Base-by-base conservation (phyloP, 2,888 invertebrate genomes). In the Periphyllus acericola region DNA sequence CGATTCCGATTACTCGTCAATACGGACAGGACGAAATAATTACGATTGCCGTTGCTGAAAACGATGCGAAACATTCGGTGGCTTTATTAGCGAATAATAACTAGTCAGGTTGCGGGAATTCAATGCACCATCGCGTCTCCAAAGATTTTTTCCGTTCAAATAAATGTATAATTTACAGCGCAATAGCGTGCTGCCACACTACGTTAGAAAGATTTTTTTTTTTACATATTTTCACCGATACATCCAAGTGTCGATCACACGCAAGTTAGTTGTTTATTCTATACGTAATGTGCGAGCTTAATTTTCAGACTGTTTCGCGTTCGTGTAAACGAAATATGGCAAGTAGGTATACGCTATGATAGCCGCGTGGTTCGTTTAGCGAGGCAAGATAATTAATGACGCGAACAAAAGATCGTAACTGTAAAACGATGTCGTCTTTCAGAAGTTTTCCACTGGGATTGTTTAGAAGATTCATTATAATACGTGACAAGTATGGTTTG, bases 331-430 rank as follows among this genome's bases (percentile, higher is more conserved):
- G 21, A 19, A 60, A 60, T 9, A 29, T n/a, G 68, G 68, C 68
- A 68, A n/a, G 21, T 60, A 46, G 5, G 46, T 46, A 46, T 11
- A 25, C 6, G 1, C 9, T 9, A 60, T 60, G 3, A 25, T 68
- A 71, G 52, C 25, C 82, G 71, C 52, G 36, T 11, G n/a, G 14
- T 25, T 32, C 32, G 82, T 82, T 8, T 34, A 72, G 52, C n/a
- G n/a, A n/a, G n/a, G n/a, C n/a, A n/a, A 52, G 25, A 8, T 52
- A 82, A 71, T 82, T 82, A 82, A 82, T 72, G n/a, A 72, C 52
- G 34, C 0, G 52, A n/a, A 82, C 72, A 82, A 82, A 72, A 72
- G 52, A 34, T 52, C n/a, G 52, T 72, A 82, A 72, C 52, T 52
- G 72, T 82, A 34, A 25, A 82, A 72, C 68, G 29, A 46, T 46